Evolutionary conservation across 37 sponge, comb jelly and placozoan species (phyloP).

Genomic region (Dysidea cf. avara): DNA sequence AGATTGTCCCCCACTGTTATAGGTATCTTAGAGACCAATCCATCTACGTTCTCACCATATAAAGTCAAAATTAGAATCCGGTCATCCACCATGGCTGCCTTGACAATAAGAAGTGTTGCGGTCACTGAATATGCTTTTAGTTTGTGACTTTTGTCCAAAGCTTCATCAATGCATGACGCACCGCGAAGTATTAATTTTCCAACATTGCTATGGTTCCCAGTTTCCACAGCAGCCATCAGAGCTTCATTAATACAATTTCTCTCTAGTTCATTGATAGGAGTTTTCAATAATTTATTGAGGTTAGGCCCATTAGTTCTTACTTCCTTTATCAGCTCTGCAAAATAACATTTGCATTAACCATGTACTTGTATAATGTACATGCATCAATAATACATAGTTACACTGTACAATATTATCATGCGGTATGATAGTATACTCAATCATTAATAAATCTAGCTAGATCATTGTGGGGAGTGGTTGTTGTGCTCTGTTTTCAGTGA

Average conservation of each 20-base stretch:
- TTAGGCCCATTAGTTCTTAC: constrained; percentile 57
- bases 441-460: too few relatives aligned
- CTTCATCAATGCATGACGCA: constrained; percentile 29
- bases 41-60: too few relatives aligned
- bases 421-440: too few relatives aligned
- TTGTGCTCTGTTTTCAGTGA: too few relatives aligned
- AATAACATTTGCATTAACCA: too few relatives aligned
- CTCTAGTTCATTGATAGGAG: constrained; percentile 37
- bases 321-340: constrained; percentile 67
- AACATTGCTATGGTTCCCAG: too few relatives aligned
- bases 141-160: constrained; percentile 27
- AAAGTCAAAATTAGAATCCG: constrained; percentile 47
- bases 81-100: constrained; percentile 50
- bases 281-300: constrained; percentile 44
- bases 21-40: too few relatives aligned
- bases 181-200: constrained; percentile 74
- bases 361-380: too few relatives aligned
- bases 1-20: constrained; percentile 58
- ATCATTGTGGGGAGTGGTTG: too few relatives aligned
- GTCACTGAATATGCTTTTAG: constrained; percentile 37
- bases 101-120: constrained; percentile 61
- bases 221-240: constrained; percentile 54
- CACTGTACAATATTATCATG: too few relatives aligned
- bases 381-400: too few relatives aligned
- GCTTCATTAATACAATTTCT: constrained; percentile 52